These are phyloP conservation scores for Hipparchia semele DNA, from an alignment of 2,888 invertebrate genomes.

Conservation along the genomic window DNA sequence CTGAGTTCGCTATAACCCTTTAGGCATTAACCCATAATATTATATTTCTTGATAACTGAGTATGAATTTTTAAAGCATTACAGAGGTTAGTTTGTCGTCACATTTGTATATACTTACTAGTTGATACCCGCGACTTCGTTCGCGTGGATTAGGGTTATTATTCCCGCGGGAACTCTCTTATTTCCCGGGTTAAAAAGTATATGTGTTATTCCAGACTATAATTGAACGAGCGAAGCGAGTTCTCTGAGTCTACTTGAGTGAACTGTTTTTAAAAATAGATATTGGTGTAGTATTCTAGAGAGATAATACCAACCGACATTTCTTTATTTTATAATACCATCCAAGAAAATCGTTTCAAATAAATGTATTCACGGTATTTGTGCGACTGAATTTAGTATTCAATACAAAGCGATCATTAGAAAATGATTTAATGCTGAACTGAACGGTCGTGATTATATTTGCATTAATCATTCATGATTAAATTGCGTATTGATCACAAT, in stretches of 20 bases:
- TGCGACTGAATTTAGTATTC: slow-evolving; percentile 7
- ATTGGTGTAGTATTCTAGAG: neutral
- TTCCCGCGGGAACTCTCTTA: no score
- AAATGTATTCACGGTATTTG: neutral
- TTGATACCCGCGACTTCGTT: neutral
- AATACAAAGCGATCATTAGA: slow-evolving; percentile 37
- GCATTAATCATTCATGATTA: slow-evolving; percentile 52
- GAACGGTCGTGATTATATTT: slow-evolving; percentile 52
- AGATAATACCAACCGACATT: neutral
- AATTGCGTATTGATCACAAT: slow-evolving; percentile 48
- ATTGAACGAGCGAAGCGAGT: no score
- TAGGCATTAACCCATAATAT: neutral
- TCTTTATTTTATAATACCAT: neutral
- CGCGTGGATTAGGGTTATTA: no score
- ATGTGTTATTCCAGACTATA: no score
- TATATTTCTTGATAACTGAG: no score
- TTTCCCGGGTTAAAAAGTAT: no score
- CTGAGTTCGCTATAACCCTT: neutral
- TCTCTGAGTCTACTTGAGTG: no score
- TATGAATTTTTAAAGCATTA: no score
- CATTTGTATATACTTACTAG: no score
- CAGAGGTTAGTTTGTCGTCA: neutral
- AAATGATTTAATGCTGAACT: slow-evolving; percentile 51
- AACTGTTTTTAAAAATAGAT: no score
- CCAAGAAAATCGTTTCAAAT: neutral